These are phyloP conservation scores for Bhutanitis thaidina DNA, from an alignment of 2,888 invertebrate genomes.

Conservation along the genomic window DNA sequence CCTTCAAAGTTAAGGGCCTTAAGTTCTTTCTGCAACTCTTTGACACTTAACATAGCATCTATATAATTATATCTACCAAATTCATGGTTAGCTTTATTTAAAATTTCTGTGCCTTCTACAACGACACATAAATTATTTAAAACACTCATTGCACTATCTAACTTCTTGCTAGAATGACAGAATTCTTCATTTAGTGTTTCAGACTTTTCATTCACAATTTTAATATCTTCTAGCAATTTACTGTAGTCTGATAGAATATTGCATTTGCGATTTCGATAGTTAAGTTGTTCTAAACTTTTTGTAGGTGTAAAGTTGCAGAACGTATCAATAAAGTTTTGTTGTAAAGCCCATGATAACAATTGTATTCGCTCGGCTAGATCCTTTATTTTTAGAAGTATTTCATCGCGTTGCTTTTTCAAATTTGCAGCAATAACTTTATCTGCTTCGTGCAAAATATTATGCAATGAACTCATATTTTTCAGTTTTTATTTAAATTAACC, in stretches of 20 bases:
- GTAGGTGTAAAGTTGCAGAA: constrained; percentile 56
- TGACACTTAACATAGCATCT: constrained; percentile 53
- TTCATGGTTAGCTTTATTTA: constrained; percentile 62
- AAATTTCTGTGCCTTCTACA: constrained; percentile 50
- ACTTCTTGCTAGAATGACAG: constrained; percentile 39
- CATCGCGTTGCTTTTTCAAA: constrained; percentile 51
- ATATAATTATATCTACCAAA: constrained; percentile 56
- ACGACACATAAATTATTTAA: constrained; percentile 50
- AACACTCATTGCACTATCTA: constrained; percentile 39
- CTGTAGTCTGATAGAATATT: constrained; percentile 50
- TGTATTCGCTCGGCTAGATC: constrained; percentile 59
- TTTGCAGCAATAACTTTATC: constrained; percentile 53
- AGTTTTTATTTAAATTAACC: background rate
- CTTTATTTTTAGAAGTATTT: constrained; percentile 47
- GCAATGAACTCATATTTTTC: constrained; percentile 58
- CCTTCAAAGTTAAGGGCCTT: constrained; percentile 50
- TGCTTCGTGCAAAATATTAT: constrained; percentile 58
- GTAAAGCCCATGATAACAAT: constrained; percentile 61
- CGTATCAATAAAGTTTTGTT: constrained; percentile 61
- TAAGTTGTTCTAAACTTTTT: constrained; percentile 64
- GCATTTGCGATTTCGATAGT: constrained; percentile 56
- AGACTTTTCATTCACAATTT: constrained; percentile 38
- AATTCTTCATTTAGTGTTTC: constrained; percentile 50
- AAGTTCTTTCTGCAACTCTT: constrained; percentile 44
- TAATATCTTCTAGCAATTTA: constrained; percentile 37